Evolutionary conservation across 1,140 invertebrate genomes (phyloP).

Genomic region (Heliothis virescens): DNA sequence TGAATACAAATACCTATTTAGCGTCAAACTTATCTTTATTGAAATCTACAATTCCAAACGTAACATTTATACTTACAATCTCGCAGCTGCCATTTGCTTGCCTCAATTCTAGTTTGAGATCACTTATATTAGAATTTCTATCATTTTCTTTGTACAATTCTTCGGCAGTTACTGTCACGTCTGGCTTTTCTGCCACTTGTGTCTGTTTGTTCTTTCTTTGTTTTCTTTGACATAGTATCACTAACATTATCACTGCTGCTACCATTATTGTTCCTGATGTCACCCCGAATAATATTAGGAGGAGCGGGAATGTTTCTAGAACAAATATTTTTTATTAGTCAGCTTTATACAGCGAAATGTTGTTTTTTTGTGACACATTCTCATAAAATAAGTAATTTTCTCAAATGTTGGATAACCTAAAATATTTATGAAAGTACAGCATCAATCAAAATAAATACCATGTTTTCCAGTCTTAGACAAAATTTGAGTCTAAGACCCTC

Average conservation of each 20-base stretch:
- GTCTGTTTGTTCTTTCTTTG: constrained; percentile 82
- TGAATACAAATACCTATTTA: background rate
- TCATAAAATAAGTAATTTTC: background rate
- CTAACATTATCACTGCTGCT: constrained; percentile 88
- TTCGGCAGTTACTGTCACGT: constrained; percentile 88
- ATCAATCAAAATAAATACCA: background rate
- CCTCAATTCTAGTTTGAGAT: constrained; percentile 95
- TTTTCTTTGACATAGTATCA: constrained; percentile 88
- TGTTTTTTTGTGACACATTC: too few relatives aligned
- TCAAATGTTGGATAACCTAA: background rate
- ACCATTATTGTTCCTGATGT: constrained; percentile 89
- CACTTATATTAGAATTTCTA: constrained; percentile 95
- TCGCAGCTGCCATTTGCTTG: constrained; percentile 91
- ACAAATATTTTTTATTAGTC: constrained; percentile 57
- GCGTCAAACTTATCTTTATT: background rate
- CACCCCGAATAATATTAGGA: constrained; percentile 88
- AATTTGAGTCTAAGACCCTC: constrained; percentile 13
- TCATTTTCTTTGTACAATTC: constrained; percentile 95
- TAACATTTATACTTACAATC: constrained; percentile 74
- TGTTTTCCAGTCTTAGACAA: constrained; percentile 2
- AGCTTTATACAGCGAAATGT: background rate
- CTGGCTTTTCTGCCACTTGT: constrained; percentile 80
- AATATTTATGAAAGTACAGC: background rate
- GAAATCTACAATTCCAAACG: background rate
- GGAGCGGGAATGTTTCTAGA: constrained; percentile 89